phyloP scores from a whole-genome alignment of 1,140 invertebrate genomes.

The Formica exsecta region DNA sequence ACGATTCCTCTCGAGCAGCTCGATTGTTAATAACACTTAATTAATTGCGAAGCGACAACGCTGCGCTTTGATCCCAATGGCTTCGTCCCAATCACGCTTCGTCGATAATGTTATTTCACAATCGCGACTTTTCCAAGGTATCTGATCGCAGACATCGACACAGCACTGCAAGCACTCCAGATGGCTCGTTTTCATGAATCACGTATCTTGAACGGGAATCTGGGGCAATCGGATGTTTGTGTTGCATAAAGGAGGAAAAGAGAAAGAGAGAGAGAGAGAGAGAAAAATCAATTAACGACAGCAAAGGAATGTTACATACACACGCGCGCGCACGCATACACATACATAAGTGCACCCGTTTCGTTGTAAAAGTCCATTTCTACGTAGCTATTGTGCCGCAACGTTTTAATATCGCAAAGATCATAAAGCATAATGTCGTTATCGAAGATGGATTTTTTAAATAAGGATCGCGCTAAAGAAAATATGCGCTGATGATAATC shows the following conservation, averaged over 20 bases:
- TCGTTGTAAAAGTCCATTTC: conserved; percentile 14
- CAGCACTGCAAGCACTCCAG: conserved; percentile 17
- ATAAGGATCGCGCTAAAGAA: neutral
- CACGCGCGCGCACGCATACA: neutral
- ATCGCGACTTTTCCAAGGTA: conserved; percentile 35
- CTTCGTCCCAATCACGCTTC: conserved; percentile 7
- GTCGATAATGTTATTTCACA: conserved; percentile 43
- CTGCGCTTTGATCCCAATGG: conserved; percentile 1
- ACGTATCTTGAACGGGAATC: conserved; percentile 53
- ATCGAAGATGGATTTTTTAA: too few relatives aligned
- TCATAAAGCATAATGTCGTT: neutral
- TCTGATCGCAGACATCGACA: conserved; percentile 32
- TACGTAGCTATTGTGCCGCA: conserved; percentile 19
- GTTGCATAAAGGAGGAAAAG: conserved; percentile 22
- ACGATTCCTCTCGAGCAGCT: neutral
- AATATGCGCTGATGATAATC: conserved; percentile 20
- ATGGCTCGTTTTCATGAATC: conserved; percentile 57
- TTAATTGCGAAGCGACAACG: conserved; percentile 21
- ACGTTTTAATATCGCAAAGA: neutral
- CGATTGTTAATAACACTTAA: neutral
- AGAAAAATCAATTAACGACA: conserved; percentile 60
- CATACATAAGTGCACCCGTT: conserved; percentile 1
- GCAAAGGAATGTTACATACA: conserved; percentile 16
- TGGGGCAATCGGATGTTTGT: conserved; percentile 61
- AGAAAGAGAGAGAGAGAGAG: conserved; percentile 37